Percentiles rank a stretch among this genome's conserved stretches.
These are phyloP conservation scores for Oeneis ivallda DNA, from an alignment of 2,888 invertebrate species.

Conservation along the genomic window DNA sequence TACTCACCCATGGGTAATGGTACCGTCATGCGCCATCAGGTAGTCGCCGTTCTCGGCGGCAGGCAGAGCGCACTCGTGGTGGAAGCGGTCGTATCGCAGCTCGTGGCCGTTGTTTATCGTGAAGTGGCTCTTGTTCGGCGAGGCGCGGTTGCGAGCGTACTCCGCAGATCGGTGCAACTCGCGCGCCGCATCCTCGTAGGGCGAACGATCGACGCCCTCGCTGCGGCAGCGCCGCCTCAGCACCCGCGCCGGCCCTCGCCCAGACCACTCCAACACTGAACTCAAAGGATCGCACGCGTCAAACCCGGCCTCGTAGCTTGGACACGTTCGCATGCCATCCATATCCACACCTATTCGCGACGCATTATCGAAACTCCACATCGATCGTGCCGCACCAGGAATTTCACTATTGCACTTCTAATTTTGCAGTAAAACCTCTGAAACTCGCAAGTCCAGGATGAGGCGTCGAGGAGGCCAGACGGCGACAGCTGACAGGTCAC, in stretches of 20 bases:
- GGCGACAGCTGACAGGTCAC: conserved; percentile 73
- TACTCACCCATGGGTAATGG: conserved; percentile 62
- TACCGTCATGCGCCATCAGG: conserved; percentile 69
- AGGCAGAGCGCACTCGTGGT: conserved; percentile 69
- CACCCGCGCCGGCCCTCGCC: conserved; percentile 67
- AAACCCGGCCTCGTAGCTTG: conserved; percentile 74
- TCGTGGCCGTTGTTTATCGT: conserved; percentile 61
- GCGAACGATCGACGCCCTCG: conserved; percentile 75
- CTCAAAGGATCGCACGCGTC: conserved; percentile 73
- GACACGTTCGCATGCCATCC: conserved; percentile 73
- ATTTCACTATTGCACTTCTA: conserved; percentile 71
- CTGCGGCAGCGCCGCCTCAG: conserved; percentile 77
- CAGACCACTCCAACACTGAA: conserved; percentile 69
- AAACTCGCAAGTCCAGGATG: conserved; percentile 57
- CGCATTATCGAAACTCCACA: conserved; percentile 73
- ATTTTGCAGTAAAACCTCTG: conserved; percentile 65
- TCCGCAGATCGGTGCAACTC: conserved; percentile 62
- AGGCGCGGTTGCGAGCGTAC: conserved; percentile 55
- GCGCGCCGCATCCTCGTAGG: conserved; percentile 72
- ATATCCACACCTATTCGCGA: conserved; percentile 69
- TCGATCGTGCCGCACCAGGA: conserved; percentile 57
- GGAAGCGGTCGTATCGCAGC: conserved; percentile 55
- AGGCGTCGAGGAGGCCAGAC: conserved; percentile 66
- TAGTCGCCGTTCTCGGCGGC: conserved; percentile 72
- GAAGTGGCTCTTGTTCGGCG: conserved; percentile 68